Evolutionary conservation across 2,888 invertebrate genomes (phyloP), one percentile per base, ranked within the genome.

Genomic region (Pardosa pseudoannulata): DNA sequence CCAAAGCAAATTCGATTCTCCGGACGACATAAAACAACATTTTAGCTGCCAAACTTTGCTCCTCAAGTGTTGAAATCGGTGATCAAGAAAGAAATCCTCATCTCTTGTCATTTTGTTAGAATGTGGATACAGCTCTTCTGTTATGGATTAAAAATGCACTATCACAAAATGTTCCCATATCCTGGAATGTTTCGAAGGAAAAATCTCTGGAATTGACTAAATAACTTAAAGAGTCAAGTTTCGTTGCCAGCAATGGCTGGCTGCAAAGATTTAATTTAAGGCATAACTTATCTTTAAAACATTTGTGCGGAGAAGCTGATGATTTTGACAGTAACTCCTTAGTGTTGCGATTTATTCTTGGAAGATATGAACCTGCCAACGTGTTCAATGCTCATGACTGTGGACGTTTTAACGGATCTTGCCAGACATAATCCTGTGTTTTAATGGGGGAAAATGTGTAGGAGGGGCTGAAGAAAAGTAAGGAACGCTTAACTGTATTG

Each of bases 381-480:
- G 19, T 29, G 7, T 73, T 3, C 31, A 46, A 56, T n/a, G 3
- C 28, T 11, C 23, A 71, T 71, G 41, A 71, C 1, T 41, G 39
- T 71, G 41, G 28, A 41, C 23, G 7, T 36, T 70, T 31, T 70
- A 36, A 36, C 39, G 1, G 9, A n/a, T 39, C 19, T 29, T 50
- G 56, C 56, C 46, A 11, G 50, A 73, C 28, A 50, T 27, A 31
- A 73, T 56, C 23, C 7, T 23, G 6, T 19, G 19, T 50, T 73
- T 73, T 29, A 73, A 73, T 5, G 28, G 16, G 13, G 70, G n/a
- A 70, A 70, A 70, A 36, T 70, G 39, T 39, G 27, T 70, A 73
- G 73, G 73, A 3, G 29, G 31, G 13, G n/a, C n/a, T n/a, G n/a
- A 29, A 73, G 27, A 50, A 73, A 27, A 73, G 28, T 13, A 50